phyloP scores from a whole-genome alignment of 2,888 invertebrate species.

The Clepsis dumicolana region DNA sequence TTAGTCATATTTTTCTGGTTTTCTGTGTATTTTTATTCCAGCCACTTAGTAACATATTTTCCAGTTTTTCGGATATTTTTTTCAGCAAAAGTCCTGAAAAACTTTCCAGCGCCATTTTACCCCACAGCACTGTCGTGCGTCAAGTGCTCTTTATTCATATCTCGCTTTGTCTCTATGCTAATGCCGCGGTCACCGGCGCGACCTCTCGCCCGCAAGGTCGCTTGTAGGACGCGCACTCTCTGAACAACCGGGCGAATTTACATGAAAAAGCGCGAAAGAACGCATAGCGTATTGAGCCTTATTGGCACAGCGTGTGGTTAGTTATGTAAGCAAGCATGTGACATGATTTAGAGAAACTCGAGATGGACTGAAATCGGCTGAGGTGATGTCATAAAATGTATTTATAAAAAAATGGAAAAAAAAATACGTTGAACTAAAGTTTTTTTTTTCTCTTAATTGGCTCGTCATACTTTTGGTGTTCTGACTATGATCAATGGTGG shows the following conservation, averaged over 20 bases:
- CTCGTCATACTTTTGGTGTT: too few relatives aligned
- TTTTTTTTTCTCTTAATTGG: too few relatives aligned
- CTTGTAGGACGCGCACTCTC: slow-evolving; percentile 43
- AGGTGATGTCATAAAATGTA: neutral
- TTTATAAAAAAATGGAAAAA: neutral
- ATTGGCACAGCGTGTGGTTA: slow-evolving; percentile 9
- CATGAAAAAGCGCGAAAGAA: slow-evolving; percentile 26
- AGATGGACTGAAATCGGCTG: slow-evolving; percentile 3
- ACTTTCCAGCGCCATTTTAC: slow-evolving; percentile 34
- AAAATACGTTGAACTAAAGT: too few relatives aligned
- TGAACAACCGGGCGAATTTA: slow-evolving; percentile 31
- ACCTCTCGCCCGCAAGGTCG: slow-evolving; percentile 44
- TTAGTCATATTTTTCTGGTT: too few relatives aligned
- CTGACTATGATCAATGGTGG: too few relatives aligned
- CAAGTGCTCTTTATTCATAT: slow-evolving; percentile 44
- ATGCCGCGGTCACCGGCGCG: slow-evolving; percentile 42
- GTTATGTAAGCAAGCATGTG: slow-evolving; percentile 24
- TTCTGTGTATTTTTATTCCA: too few relatives aligned
- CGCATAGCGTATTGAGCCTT: slow-evolving; percentile 22
- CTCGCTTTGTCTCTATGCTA: slow-evolving; percentile 43
- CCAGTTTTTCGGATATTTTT: too few relatives aligned
- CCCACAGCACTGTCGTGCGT: slow-evolving; percentile 32
- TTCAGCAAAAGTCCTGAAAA: slow-evolving; percentile 20
- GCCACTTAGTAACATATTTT: too few relatives aligned
- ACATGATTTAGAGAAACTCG: slow-evolving; percentile 12